Evolutionary conservation across 2,113 vertebrate genomes (phyloP).

Genomic region (Athene cunicularia): DNA sequence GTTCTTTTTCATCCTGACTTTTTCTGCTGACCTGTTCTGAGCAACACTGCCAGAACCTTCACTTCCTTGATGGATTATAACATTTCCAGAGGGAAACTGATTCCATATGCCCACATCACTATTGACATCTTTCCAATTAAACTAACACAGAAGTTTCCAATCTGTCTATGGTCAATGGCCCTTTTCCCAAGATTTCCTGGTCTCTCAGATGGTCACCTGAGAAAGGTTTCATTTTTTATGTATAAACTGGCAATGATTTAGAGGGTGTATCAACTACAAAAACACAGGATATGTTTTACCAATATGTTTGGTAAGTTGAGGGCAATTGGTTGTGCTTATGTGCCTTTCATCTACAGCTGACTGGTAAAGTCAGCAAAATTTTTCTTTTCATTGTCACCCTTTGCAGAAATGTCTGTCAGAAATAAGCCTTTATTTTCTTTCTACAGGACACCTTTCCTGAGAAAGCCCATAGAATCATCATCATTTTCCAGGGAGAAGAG

Average conservation of each 20-base stretch:
- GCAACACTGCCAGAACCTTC: not conserved
- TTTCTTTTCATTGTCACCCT: not conserved
- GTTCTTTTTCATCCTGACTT: not conserved
- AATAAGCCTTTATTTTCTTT: not conserved
- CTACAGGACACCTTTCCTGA: not conserved
- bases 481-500: not conserved
- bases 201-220: not conserved
- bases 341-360: not conserved
- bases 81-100: not conserved
- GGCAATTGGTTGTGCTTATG: not conserved
- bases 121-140: not conserved
- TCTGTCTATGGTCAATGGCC: not conserved
- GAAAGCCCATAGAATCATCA: not conserved
- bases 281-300: not conserved
- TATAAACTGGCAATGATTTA: not conserved
- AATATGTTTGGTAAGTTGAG: not conserved
- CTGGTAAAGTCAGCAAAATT: not conserved
- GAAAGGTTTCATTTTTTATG: not conserved
- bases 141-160: not conserved
- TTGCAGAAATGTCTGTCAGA: not conserved
- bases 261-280: not conserved
- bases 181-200: not conserved
- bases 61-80: not conserved
- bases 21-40: not conserved
- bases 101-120: not conserved